A percentile compares a stretch with the other conserved stretches of the same genome.
Conservation (phyloP, 2,113 vertebrate genomes). For the Orthonyx spaldingii region DNA sequence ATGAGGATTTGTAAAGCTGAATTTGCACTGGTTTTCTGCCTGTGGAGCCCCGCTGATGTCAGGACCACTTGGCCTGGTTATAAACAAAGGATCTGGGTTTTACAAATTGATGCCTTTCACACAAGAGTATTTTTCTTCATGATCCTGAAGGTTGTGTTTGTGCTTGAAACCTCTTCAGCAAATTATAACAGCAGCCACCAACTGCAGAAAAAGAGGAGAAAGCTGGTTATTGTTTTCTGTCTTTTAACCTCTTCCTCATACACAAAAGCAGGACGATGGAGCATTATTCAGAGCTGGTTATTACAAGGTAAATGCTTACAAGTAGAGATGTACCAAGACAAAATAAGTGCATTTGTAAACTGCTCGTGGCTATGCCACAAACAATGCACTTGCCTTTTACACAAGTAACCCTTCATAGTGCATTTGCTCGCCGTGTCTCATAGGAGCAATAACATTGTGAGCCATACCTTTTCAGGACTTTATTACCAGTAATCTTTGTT, state of each 20-base stretch:
- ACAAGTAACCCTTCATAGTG: slow-evolving; percentile 54
- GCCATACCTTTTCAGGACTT: slow-evolving; percentile 49
- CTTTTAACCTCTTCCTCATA: neutral
- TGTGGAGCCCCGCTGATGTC: neutral
- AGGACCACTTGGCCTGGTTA: neutral
- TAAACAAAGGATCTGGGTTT: neutral
- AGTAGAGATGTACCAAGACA: slow-evolving; percentile 40
- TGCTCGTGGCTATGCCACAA: slow-evolving; percentile 29
- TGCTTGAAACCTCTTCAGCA: neutral
- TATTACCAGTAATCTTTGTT: slow-evolving; percentile 47
- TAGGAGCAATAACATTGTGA: neutral
- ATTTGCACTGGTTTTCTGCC: neutral
- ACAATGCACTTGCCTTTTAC: slow-evolving; percentile 53
- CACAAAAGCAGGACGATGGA: neutral
- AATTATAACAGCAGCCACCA: neutral
- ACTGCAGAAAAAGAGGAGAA: neutral
- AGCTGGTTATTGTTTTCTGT: neutral
- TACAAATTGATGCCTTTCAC: neutral
- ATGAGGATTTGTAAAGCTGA: neutral
- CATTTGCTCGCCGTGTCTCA: neutral
- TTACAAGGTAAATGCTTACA: slow-evolving; percentile 36
- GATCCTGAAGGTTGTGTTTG: neutral
- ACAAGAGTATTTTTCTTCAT: neutral
- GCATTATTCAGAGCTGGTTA: slow-evolving; percentile 18
- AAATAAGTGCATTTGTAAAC: slow-evolving; percentile 48